These are phyloP conservation scores for Halcyon senegalensis DNA, from an alignment of 2,113 vertebrate species.

Conservation along the genomic window DNA sequence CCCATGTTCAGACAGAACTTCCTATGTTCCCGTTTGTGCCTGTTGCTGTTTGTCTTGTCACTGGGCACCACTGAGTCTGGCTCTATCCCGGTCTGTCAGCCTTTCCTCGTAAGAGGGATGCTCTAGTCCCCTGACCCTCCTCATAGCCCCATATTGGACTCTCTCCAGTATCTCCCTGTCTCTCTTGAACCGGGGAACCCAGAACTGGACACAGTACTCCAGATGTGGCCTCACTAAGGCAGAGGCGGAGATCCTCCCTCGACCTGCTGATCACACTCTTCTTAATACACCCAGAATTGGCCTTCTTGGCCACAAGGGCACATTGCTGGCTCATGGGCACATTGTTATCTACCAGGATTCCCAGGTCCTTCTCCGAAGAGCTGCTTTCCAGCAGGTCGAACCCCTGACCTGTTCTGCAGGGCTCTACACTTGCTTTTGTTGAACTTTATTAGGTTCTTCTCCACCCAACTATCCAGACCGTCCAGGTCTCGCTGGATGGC, in stretches of 20 bases:
- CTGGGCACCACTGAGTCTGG: neutral
- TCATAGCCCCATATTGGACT: neutral
- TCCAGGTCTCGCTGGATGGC: neutral
- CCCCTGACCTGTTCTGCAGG: neutral
- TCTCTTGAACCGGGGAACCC: neutral
- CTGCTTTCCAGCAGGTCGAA: neutral
- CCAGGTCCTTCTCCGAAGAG: neutral
- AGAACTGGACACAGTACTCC: neutral
- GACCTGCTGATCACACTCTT: neutral
- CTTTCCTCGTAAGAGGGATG: neutral
- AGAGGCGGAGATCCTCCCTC: neutral
- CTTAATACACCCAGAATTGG: neutral
- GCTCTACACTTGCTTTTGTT: neutral
- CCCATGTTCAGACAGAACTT: neutral
- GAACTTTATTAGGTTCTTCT: neutral
- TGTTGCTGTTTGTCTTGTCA: neutral
- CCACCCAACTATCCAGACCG: neutral
- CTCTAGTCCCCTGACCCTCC: neutral
- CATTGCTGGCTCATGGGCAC: neutral
- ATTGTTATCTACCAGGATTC: neutral
- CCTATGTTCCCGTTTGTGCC: neutral
- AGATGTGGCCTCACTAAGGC: neutral
- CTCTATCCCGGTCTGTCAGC: neutral
- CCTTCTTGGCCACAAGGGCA: neutral
- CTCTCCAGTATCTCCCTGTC: neutral